Evolutionary conservation across 2,113 vertebrate species (phyloP), one percentile per base, ranked within the genome.

Genomic region (Platysteira castanea): DNA sequence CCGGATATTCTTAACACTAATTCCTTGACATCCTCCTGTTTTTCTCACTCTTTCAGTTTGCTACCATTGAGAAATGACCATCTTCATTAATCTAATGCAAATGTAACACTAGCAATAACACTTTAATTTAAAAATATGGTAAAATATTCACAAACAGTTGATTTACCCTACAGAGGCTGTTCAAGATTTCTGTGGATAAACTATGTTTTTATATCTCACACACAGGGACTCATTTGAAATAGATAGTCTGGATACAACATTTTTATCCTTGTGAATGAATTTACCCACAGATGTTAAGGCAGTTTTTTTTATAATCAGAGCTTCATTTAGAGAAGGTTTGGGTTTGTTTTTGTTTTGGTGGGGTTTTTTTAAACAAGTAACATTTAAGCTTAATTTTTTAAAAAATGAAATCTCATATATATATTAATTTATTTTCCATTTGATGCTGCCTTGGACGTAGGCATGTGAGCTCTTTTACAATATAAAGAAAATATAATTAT

Each of bases 1-100:
- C 39, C 27, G 7, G 31, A 71, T 76, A 67, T 52, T 47, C 30
- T 59, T 50, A 83, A 30, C 8, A 28, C 0, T 0, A 37, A 39
- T 71, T 79, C 9, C 27, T 90, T 79, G 6, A 30, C 18, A 46
- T 88, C 2, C 26, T 90, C 14, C 13, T 59, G 22, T 75, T 90
- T 71, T 21, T 65, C 15, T 76, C 17, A 14, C 2, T 47, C 13
- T 60, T 82, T 71, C 9, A 41, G 17, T 89, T 77, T 37, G 13
- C 4, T 49, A 17, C 13, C 18, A 18, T 12, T 31, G 15, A 82
- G 11, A 87, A 86, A 78, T 49, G 1, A 7, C 7, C 10, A 18
- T 53, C 19, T 61, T 78, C 37, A 49, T 77, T 74, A 63, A 49
- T 33, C 11, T 28, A 61, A 53, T 47, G 9, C 13, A 70, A 86